Conservation (phyloP, 1,140 invertebrate genomes). For the Drosophila nigrodunni region DNA sequence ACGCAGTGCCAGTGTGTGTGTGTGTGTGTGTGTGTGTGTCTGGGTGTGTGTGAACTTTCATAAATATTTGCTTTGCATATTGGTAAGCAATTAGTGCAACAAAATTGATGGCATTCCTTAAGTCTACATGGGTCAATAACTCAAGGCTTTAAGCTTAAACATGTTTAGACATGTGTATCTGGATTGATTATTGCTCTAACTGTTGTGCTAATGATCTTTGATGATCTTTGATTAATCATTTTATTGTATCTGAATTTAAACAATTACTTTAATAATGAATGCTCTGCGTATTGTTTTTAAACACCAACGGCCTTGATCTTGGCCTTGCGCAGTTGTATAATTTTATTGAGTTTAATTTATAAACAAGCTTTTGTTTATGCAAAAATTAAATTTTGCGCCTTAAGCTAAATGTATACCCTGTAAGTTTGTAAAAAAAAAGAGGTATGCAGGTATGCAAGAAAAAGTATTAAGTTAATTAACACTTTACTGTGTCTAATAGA, state of each 20-base stretch:
- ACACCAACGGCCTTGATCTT: too few relatives aligned
- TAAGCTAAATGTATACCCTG: too few relatives aligned
- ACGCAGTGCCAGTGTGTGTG: not conserved
- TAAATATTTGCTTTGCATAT: constrained; percentile 42
- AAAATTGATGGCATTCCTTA: constrained; percentile 40
- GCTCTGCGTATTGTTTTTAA: not conserved
- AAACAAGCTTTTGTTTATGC: too few relatives aligned
- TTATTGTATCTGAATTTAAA: constrained; percentile 7
- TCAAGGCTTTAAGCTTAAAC: not conserved
- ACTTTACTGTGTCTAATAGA: too few relatives aligned
- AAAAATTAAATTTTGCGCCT: too few relatives aligned
- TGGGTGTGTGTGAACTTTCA: constrained; percentile 9
- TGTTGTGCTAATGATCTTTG: not conserved
- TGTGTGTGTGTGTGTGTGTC: not conserved
- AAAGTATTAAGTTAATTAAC: too few relatives aligned
- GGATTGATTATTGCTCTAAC: not conserved
- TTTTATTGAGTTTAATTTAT: too few relatives aligned
- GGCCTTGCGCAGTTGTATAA: too few relatives aligned
- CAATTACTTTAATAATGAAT: not conserved
- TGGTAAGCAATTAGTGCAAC: constrained; percentile 51
- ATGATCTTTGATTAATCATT: constrained; percentile 13
- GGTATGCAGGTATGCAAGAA: too few relatives aligned
- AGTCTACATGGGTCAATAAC: constrained; percentile 27
- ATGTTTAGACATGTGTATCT: not conserved
- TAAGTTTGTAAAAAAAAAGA: too few relatives aligned